Conservation (phyloP, 2,113 vertebrate genomes). For the Panurus biarmicus region DNA sequence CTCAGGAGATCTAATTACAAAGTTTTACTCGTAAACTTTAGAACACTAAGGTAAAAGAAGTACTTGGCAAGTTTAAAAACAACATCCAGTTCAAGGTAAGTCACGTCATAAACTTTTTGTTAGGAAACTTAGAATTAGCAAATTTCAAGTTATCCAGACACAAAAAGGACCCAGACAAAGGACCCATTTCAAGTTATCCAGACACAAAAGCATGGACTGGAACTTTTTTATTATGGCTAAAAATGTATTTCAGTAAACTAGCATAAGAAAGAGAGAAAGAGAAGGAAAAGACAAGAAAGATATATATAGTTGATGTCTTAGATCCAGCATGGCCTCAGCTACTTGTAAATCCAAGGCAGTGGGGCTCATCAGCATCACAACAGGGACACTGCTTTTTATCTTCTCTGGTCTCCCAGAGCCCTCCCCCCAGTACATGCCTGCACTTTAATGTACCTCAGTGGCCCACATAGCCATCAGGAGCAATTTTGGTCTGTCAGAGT, state of each 20-base stretch:
- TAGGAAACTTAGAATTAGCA: neutral
- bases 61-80: neutral
- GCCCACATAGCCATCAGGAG: rapidly evolving
- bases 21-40: neutral
- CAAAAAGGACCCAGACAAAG: no score
- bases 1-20: neutral
- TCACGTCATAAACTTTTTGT: neutral
- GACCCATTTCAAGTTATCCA: no score
- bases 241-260: neutral
- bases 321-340: neutral
- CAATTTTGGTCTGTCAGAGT: neutral
- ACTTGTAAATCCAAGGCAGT: neutral
- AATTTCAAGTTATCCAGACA: neutral
- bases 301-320: neutral
- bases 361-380: neutral
- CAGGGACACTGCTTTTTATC: neutral
- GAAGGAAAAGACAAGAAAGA: neutral
- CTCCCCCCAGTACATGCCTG: neutral
- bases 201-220: neutral
- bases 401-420: neutral
- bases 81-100: neutral
- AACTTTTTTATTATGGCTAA: neutral
- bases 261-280: neutral
- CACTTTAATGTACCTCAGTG: neutral
- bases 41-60: neutral